These are phyloP conservation scores for Panagrolaimus sp. DNA, from an alignment of 1,140 invertebrate species.

Conservation along the genomic window DNA sequence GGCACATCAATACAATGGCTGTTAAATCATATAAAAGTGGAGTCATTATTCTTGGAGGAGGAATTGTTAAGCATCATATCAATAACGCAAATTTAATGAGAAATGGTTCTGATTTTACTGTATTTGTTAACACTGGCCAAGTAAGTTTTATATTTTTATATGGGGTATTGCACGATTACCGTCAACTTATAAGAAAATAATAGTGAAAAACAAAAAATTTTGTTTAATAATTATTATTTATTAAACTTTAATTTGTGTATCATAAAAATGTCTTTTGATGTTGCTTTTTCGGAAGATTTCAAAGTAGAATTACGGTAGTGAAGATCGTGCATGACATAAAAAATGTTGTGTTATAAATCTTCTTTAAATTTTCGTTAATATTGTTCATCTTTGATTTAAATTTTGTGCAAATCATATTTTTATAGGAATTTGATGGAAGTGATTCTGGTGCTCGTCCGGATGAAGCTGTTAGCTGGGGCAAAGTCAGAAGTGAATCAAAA, in stretches of 20 bases:
- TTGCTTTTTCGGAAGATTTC: no score
- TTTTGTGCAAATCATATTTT: no score
- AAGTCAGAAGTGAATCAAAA: conserved; percentile 78
- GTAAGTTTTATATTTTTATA: conserved; percentile 26
- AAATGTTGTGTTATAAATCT: no score
- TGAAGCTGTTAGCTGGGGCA: conserved; percentile 97
- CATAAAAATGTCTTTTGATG: no score
- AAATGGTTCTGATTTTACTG: conserved; percentile 93
- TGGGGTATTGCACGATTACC: neutral
- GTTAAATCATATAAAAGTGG: conserved; percentile 84
- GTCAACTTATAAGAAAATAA: neutral
- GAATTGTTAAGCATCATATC: conserved; percentile 97
- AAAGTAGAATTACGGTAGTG: no score
- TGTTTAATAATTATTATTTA: no score
- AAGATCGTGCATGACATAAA: no score
- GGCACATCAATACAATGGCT: conserved; percentile 85
- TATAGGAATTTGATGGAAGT: conserved; percentile 88
- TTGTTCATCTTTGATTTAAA: conserved; percentile 17
- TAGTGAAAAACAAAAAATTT: no score
- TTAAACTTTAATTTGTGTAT: no score
- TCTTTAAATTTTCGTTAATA: no score
- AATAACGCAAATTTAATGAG: conserved; percentile 96
- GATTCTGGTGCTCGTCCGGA: conserved; percentile 94
- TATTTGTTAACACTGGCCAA: conserved; percentile 91
- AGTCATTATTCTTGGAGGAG: conserved; percentile 94